Base-by-base conservation (phyloP, 1,140 invertebrate genomes). In the Eupristina koningsbergeri region DNA sequence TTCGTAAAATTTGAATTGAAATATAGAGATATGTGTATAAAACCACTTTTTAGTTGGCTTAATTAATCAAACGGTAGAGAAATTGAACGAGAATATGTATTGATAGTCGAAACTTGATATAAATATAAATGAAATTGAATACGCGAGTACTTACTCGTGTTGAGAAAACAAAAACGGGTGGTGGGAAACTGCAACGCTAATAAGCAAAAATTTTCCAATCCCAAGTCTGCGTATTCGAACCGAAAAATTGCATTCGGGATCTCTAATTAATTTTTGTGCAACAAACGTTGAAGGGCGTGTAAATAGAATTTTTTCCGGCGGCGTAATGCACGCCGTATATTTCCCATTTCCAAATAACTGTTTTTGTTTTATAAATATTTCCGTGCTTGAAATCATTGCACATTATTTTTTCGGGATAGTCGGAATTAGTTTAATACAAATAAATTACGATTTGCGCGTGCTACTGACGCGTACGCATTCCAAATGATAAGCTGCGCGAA, bases 1-100 rank as follows among this genome's bases (percentile, higher is more conserved):
- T n/a, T 50, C 31, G 74, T 58, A 63, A 78, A 83, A 83, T 45
- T 71, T 58, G 47, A 71, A 78, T 78, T 53, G 78, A 76, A 84
- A 84, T 80, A 84, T 84, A 50, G 78, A 77, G 76, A 84, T 26
- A 64, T 26, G 26, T 22, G 34, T 34, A 31, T 64, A 74, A 67
- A 67, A 71, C 64, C 64, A 75, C 36, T 6, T 6, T 47, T 34
- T 8, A 73, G 80, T 85, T 69, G 82, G 77, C 81, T 82, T 84
- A 86, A 89, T 90, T 89, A 89, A 90, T 91, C 89, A 89, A 89
- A 88, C 85, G 86, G 80, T 85, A 87, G 87, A 89, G 89, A 89
- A 91, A 91, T 89, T 89, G 88, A 81, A 88, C 86, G 88, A 87
- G 89, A 86, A 88, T 89, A 88, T n/a, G 87, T 88, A 91, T 91